Conservation (phyloP, 1,140 invertebrate genomes). For the Euschistus heros region DNA sequence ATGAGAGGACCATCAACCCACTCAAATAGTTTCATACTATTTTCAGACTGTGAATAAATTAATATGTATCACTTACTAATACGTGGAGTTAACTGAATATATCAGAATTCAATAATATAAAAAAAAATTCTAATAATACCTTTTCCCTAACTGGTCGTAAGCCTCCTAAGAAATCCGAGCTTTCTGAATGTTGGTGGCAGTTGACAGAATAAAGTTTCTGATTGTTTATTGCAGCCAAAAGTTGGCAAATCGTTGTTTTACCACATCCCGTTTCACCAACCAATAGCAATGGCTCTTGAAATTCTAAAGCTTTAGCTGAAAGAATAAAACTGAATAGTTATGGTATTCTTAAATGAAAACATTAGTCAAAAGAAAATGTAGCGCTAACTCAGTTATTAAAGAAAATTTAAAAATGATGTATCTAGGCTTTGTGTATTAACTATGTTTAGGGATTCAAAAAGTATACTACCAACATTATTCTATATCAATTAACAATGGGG, state of each 20-base stretch:
- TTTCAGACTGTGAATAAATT: slow-evolving; percentile 13
- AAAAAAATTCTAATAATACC: background rate
- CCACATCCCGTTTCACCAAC: slow-evolving; percentile 98
- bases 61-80: background rate
- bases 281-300: slow-evolving; percentile 87
- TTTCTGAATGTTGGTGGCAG: slow-evolving; percentile 98
- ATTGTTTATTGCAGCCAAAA: slow-evolving; percentile 57
- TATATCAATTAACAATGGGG: too few species aligned
- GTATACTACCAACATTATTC: too few species aligned
- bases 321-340: slow-evolving; percentile 17
- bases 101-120: background rate
- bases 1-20: slow-evolving; percentile 97
- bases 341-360: background rate
- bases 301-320: slow-evolving; percentile 66
- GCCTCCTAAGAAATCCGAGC: slow-evolving; percentile 93
- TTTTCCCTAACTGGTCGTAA: slow-evolving; percentile 74
- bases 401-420: too few species aligned
- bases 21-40: slow-evolving; percentile 64
- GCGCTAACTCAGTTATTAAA: too few species aligned
- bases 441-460: too few species aligned
- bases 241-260: slow-evolving; percentile 93
- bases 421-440: too few species aligned
- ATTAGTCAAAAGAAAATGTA: background rate
- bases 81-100: background rate
- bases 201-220: slow-evolving; percentile 72